Base-by-base conservation (phyloP, 2,113 vertebrate genomes). In the Neodontobutis hainanensis region DNA sequence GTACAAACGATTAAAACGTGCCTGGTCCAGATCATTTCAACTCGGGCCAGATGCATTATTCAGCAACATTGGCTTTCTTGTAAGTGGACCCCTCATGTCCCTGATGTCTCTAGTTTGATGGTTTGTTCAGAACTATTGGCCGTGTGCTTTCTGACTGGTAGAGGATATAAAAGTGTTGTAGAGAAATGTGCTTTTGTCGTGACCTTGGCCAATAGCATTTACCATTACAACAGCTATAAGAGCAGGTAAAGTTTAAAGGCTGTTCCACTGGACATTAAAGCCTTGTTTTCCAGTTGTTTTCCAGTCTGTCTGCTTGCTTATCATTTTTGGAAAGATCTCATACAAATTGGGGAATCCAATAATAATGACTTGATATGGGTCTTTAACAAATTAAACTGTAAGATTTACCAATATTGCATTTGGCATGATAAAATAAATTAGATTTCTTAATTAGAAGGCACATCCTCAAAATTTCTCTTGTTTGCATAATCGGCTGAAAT, bases 31-130 rank as follows among this genome's bases (percentile, higher is more conserved):
- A 63, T 52, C 49, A 75, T 61, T 64, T 44, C 43, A 68, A 46
- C 68, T 59, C 27, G 58, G 65, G 52, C 7, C 15, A 64, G 56
- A 75, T 86, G 4, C 44, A 75, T 86, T 69, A 85, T 86, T 85
- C 27, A 88, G n/a, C 44, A 75, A 42, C 11, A 8, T 46, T 48
- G 61, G 65, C 62, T 79, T 69, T 78, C 57, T 63, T 78, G 77
- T 68, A 47, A 6, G 65, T 46, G 58, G 59, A 49, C 68, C 43
- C 32, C 68, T 56, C 15, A 65, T 58, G 11, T 47, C 69, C 70
- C 53, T 19, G 5, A 44, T 69, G 78, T 66, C 75, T 59, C 51
- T 81, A 70, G 75, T 83, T 71, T 78, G 70, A 85, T 84, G 68
- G 78, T 82, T 88, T 70, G 46, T 16, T 55, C 64, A 1, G 35